Base-by-base conservation (phyloP, 1,140 invertebrate genomes). In the Himalopsyche phryganea region DNA sequence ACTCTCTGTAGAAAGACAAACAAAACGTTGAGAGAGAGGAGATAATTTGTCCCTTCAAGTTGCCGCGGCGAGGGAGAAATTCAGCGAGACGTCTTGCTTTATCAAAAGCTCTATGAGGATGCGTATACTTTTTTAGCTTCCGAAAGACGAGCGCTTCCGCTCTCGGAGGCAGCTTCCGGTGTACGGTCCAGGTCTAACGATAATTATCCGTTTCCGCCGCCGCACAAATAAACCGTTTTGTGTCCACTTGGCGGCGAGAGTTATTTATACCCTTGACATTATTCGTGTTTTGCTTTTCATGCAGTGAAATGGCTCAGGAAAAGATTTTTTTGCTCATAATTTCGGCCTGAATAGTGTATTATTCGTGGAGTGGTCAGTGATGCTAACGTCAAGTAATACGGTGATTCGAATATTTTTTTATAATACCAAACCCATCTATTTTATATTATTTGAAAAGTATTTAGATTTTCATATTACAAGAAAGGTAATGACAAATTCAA, bases 121-220 rank as follows among this genome's bases (percentile, higher is more conserved):
- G 50, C 50, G 36, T 41, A 51, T 2, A 23, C 47, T 50, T 33
- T 50, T 50, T 40, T 40, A 40, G 35, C 47, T 50, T 50, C 20
- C 46, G 36, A 33, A 45, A 50, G 38, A 44, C 4, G 33, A 50
- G 48, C n/a, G 32, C 46, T 58, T 58, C 55, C 55, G 55, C 11
- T 14, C 35, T 28, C 23, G 9, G 23, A 28, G 23, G 23, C 23
- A 28, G 23, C 23, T 5, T 28, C 14, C 46, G 55, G 41, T 41
- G 55, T 47, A 47, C 46, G 35, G 11, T 11, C 35, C 54, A 49
- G 45, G 36, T 49, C 28, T 13, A 33, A 49, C 17, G 36, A 33
- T 58, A 58, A 58, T 58, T 58, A 58, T 58, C 55, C 55, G 55
- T 45, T 58, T 58, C 55, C 55, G 42, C 14, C 17, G 15, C 32